Evolutionary conservation across 2,797 vertebrate species (phyloP), one percentile per base, ranked within the genome.

Genomic region (Microctenopoma stevenorrisi): DNA sequence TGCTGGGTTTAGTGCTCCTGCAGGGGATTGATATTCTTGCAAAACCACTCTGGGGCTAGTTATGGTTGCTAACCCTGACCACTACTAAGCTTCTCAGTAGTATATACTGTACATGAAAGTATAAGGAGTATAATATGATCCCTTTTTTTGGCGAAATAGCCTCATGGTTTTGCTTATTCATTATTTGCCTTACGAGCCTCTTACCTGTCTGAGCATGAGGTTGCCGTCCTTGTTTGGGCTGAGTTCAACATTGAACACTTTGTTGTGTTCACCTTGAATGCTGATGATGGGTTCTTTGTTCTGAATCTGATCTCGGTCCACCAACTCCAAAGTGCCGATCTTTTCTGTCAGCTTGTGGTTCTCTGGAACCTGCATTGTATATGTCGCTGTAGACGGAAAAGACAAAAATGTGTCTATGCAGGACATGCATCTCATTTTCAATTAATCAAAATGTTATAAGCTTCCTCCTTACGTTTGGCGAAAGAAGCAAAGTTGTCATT

Each of bases 401-500:
- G 33, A 66, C 38, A 71, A 5, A 40, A 7, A 6, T 1, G 0
- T 26, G 9, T 64, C 4, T 30, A 38, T 58, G 15, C n/a, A 5
- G 55, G 18, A 42, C 35, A 12, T 56, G 47, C 2, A 22, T 33
- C 30, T 33, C 7, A 5, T 33, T 18, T 22, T 47, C 30, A 33
- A 6, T 33, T 33, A 33, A 38, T 38, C 2, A 1, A 11, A 38
- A 10, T 10, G 15, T 44, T 44, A 22, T n/a, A 22, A 47, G 3
- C 9, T 47, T 4, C 91, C 90, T 83, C 0, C 86, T 78, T 75
- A 97, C 98, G 0, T 78, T 74, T 70, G 52, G 89, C 93, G 83
- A 99, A 99, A 49, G 90, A 86, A 0, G 96, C 96, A 5, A 94
- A 90, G 87, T 99, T 99, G 90, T 99, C 98, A 0, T 99, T 99